Base-by-base conservation (phyloP, 2,797 vertebrate genomes). In the Synaphobranchus kaupii region DNA sequence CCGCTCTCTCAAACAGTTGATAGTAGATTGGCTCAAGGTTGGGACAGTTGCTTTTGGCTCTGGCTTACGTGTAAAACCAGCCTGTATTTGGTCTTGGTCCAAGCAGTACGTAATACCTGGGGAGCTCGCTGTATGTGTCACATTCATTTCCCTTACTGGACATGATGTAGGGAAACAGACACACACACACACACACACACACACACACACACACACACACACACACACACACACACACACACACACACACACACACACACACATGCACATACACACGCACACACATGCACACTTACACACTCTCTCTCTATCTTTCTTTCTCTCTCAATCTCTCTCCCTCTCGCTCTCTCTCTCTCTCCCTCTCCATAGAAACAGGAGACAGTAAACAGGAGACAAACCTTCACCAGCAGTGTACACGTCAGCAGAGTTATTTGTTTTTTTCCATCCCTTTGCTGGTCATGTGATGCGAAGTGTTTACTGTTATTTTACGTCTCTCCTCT, bases 401-500 rank as follows among this genome's bases (percentile, higher is more conserved):
- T 39, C 39, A 39, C 52, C 81, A 66, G 13, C 31, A 12, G 56
- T 73, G 94, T 92, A 94, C 94, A 94, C 95, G 94, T 95, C 94
- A 92, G 94, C 83, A 94, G 92, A 93, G 93, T 95, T 95, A 94
- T 92, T 91, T 92, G 89, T 92, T 93, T 94, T 94, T 94, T 94
- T 94, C 94, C 93, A 93, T 93, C 94, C 94, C 94, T 95, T 94
- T 93, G 94, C 94, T 93, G 92, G 93, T 93, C 94, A 95, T 95
- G 95, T 95, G 95, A 95, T 94, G 93, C 92, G 92, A 92, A 94
- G 93, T 95, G 93, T 94, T 91, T 93, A 80, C 44, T 80, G 44
- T n/a, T 25, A 15, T 71, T 5, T 52, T n/a, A 2, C 44, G 31
- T 34, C 31, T 39, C 28, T 3, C 17, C 8, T 60, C 54, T 4